Base-by-base conservation (phyloP, 2,113 vertebrate species). In the Ctenodactylus gundi region DNA sequence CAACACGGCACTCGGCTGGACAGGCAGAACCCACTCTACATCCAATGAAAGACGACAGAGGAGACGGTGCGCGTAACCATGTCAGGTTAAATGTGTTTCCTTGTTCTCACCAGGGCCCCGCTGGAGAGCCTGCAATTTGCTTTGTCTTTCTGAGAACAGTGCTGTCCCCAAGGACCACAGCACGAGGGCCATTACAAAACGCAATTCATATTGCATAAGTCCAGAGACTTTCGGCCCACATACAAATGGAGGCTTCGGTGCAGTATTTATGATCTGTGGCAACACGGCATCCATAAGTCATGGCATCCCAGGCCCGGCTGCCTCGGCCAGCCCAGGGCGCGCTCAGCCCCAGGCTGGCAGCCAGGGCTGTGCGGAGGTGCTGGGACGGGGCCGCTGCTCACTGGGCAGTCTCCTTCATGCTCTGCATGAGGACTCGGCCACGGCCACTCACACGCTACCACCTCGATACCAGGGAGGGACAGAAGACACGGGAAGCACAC, bases 171-270 rank as follows among this genome's bases (percentile, higher is more conserved):
- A 94, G 98, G 98, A 98, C 97, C 92, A 77, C 92, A 96, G 98
- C 97, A 98, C 97, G 98, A 99, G 98, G 96, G 96, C 99, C 98
- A 98, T 99, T 99, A 99, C 99, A 99, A 99, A 99, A 98, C 95
- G 92, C 97, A 98, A 99, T 99, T 98, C 98, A 99, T 99, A 99
- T 99, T 99, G 99, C 98, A 99, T 99, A 99, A 97, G 98, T 98
- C 98, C 98, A 92, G 98, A 98, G 98, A 97, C 91, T 98, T 98
- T 98, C 98, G 94, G 98, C 97, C 97, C 98, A 97, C 97, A 97
- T 98, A 99, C 99, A 99, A 99, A 99, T 98, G 98, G 98, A 99
- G 98, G 97, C 94, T 97, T 98, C 98, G 98, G 99, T 99, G 98
- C 99, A 99, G 99, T 99, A 99, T 99, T 99, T 98, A 99, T 99